Conservation (phyloP, 1,140 invertebrate genomes). For the Papilio glaucus region DNA sequence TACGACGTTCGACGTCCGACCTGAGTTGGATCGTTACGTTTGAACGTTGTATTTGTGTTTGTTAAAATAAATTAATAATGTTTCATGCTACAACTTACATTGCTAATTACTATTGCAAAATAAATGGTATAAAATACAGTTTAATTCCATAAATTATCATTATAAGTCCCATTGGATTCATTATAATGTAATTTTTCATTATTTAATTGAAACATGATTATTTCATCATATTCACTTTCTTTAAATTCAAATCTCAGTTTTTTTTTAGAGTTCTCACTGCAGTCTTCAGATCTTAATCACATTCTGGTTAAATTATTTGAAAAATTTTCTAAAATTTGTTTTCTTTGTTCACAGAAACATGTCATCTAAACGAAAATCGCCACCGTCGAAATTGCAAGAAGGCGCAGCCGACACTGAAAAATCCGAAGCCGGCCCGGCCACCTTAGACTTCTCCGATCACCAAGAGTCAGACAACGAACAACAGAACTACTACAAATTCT, state of each 20-base stretch:
- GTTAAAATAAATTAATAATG: constrained; percentile 48
- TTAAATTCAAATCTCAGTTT: too few species aligned
- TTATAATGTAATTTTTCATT: too few species aligned
- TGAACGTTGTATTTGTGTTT: constrained; percentile 57
- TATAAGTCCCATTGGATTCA: too few species aligned
- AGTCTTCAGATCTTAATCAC: too few species aligned
- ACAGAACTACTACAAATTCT: constrained; percentile 83
- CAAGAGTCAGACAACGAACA: constrained; percentile 72
- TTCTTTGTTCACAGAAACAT: constrained; percentile 88
- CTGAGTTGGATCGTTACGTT: constrained; percentile 55
- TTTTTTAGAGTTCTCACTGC: too few species aligned
- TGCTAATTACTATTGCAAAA: constrained; percentile 30
- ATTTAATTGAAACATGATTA: too few species aligned
- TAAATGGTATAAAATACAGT: too few species aligned
- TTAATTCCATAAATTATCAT: too few species aligned
- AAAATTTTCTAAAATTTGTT: constrained; percentile 35
- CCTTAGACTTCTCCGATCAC: constrained; percentile 74
- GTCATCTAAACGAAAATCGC: constrained; percentile 97
- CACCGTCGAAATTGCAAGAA: constrained; percentile 94
- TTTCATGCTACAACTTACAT: constrained; percentile 37
- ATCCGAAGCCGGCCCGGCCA: constrained; percentile 75
- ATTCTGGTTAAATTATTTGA: too few species aligned
- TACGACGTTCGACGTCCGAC: constrained; percentile 65
- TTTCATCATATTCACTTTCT: too few species aligned
- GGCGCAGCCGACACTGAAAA: constrained; percentile 85